Conservation (phyloP, 2,113 vertebrate genomes). For the Taurulus bubalis region DNA sequence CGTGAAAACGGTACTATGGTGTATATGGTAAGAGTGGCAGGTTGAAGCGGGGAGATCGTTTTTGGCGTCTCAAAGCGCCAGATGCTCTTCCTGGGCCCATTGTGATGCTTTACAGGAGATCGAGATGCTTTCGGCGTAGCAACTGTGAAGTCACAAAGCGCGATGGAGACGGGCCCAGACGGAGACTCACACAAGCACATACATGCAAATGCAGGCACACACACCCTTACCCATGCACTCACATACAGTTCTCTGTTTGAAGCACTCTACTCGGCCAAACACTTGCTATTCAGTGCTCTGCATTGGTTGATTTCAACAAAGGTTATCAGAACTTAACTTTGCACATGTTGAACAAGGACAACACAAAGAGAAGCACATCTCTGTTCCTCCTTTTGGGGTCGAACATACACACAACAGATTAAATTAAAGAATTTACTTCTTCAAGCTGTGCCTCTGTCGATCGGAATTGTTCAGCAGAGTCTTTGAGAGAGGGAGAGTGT, state of each 20-base stretch:
- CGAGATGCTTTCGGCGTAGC: slow-evolving; percentile 77
- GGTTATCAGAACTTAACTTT: slow-evolving; percentile 1
- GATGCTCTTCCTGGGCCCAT: slow-evolving; percentile 89
- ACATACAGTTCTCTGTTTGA: not conserved
- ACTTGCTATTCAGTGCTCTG: not conserved
- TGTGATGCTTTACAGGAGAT: slow-evolving; percentile 82
- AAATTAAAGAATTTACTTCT: slow-evolving; percentile 37
- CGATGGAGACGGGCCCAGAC: slow-evolving; percentile 67
- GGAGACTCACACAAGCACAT: slow-evolving; percentile 39
- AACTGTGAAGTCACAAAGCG: slow-evolving; percentile 83
- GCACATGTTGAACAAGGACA: not conserved
- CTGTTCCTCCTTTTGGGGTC: slow-evolving; percentile 11
- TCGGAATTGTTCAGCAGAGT: slow-evolving; percentile 33
- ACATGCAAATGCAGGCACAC: slow-evolving; percentile 48
- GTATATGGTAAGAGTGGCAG: slow-evolving; percentile 76
- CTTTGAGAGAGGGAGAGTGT: slow-evolving; percentile 58
- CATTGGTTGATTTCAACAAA: slow-evolving; percentile 6
- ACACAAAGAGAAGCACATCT: slow-evolving; percentile 8
- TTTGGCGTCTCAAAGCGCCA: slow-evolving; percentile 79
- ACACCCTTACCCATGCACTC: slow-evolving; percentile 7
- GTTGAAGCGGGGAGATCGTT: slow-evolving; percentile 61
- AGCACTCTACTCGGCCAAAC: not conserved
- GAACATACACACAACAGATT: not conserved
- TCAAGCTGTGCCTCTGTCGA: slow-evolving; percentile 36
- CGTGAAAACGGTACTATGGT: slow-evolving; percentile 79